Conservation (phyloP, 2,888 invertebrate species). For the Tipula confusa region DNA sequence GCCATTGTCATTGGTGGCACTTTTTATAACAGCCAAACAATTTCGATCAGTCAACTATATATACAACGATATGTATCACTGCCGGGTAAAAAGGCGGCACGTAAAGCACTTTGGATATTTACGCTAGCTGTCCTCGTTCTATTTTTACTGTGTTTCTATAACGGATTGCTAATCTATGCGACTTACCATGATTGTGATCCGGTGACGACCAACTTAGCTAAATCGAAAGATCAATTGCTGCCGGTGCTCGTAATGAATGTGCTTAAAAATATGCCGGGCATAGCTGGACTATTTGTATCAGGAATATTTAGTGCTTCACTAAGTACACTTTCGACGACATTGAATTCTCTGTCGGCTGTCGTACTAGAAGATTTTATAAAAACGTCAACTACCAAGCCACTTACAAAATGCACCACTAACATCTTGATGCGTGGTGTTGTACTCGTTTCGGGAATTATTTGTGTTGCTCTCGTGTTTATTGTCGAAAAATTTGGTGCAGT, state of each 20-base stretch:
- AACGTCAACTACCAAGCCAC: not conserved
- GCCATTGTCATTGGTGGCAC: slow-evolving; percentile 52
- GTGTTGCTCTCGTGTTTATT: slow-evolving; percentile 52
- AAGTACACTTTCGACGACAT: slow-evolving; percentile 54
- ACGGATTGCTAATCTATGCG: slow-evolving; percentile 69
- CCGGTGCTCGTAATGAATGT: slow-evolving; percentile 68
- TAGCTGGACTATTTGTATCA: slow-evolving; percentile 83
- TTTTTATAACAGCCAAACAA: slow-evolving; percentile 65
- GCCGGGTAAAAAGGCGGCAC: slow-evolving; percentile 64
- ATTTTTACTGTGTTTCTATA: slow-evolving; percentile 60
- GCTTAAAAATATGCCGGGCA: slow-evolving; percentile 68
- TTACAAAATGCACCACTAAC: not conserved
- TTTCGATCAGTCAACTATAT: slow-evolving; percentile 77
- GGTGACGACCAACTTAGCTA: slow-evolving; percentile 70
- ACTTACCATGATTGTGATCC: slow-evolving; percentile 74
- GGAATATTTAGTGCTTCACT: slow-evolving; percentile 84
- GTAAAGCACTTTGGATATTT: slow-evolving; percentile 63
- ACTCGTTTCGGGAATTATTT: slow-evolving; percentile 34
- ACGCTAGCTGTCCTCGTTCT: slow-evolving; percentile 58
- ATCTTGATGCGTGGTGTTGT: slow-evolving; percentile 34
- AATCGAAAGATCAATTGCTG: slow-evolving; percentile 44
- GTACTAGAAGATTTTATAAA: slow-evolving; percentile 36
- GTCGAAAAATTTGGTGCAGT: slow-evolving; percentile 63
- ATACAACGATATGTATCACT: slow-evolving; percentile 77
- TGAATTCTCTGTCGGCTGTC: not conserved